Conservation (phyloP, 2,888 invertebrate species). For the Chironomus tentans region DNA sequence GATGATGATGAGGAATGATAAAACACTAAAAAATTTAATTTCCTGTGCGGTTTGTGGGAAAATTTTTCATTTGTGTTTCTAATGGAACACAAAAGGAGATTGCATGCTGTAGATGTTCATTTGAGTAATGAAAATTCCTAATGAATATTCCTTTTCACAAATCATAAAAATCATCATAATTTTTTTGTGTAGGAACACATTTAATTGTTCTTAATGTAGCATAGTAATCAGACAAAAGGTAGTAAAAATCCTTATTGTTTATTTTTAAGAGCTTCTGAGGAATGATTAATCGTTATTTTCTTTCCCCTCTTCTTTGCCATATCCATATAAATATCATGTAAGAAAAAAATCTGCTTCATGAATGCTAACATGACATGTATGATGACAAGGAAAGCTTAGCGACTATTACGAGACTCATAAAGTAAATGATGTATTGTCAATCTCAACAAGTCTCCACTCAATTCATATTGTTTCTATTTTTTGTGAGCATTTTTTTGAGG, state of each 20-base stretch:
- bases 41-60: background rate
- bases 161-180: too few relatives aligned
- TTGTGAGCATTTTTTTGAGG: background rate
- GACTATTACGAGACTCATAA: background rate
- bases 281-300: background rate
- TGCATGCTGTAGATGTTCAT: too few relatives aligned
- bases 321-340: background rate
- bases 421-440: background rate
- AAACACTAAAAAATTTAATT: background rate
- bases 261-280: background rate
- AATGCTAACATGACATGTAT: background rate
- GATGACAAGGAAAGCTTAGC: background rate
- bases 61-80: too few relatives aligned
- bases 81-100: too few relatives aligned
- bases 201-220: too few relatives aligned
- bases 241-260: too few relatives aligned
- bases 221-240: too few relatives aligned
- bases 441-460: background rate
- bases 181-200: too few relatives aligned
- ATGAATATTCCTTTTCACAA: too few relatives aligned
- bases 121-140: too few relatives aligned
- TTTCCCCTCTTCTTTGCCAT: background rate
- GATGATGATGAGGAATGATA: background rate
- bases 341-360: background rate
- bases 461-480: background rate